A percentile compares a stretch with the other conserved stretches of the same genome.
Evolutionary conservation across 2,797 vertebrate genomes (phyloP).

Genomic region (Echeneis naucrates): DNA sequence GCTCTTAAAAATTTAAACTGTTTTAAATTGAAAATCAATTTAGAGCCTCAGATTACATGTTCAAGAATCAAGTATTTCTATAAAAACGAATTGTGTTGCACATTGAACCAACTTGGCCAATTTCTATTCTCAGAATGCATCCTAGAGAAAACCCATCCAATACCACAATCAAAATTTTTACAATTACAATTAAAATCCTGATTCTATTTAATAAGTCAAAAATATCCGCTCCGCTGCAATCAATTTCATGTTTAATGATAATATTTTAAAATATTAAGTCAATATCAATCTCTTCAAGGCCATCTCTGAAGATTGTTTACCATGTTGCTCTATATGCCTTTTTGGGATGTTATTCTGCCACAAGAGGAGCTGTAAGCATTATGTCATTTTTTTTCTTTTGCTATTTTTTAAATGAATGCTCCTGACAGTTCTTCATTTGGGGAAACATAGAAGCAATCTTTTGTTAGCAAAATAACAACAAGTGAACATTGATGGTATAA

Average conservation of each 20-base stretch:
- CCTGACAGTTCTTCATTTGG: not conserved
- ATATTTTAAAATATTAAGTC: not conserved
- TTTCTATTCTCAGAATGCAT: not conserved
- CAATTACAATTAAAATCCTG: no score
- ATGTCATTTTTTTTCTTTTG: slow-evolving; percentile 12
- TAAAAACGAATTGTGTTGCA: no score
- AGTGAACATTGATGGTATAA: not conserved
- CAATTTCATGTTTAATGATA: not conserved
- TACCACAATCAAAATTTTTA: no score
- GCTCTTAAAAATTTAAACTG: not conserved
- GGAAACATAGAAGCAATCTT: not conserved
- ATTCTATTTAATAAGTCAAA: not conserved
- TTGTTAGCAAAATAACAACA: not conserved
- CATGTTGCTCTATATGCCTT: not conserved
- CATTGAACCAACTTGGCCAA: not conserved
- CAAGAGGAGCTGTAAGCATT: slow-evolving; percentile 15
- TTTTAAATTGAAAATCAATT: not conserved
- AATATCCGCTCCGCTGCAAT: not conserved
- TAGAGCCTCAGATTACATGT: no score
- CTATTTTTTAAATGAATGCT: not conserved
- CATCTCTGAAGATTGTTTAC: not conserved
- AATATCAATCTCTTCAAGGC: not conserved
- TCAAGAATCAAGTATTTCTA: no score
- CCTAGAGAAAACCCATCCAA: not conserved
- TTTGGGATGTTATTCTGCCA: not conserved